These are phyloP conservation scores for Petaurus breviceps DNA, from an alignment of 2,113 vertebrate species.

Conservation along the genomic window DNA sequence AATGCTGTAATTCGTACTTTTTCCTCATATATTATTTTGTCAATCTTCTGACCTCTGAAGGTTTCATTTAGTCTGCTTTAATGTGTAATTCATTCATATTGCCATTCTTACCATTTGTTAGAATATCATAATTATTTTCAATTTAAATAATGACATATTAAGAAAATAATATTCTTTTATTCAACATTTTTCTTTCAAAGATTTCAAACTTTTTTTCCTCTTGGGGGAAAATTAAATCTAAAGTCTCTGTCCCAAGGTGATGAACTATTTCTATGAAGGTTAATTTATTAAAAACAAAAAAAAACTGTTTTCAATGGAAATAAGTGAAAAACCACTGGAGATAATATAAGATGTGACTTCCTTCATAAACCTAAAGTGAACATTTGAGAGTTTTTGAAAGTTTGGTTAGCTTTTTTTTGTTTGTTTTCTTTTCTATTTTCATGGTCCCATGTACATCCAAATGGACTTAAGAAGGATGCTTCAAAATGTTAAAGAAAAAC, in stretches of 20 bases:
- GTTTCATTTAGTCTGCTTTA: slow-evolving; percentile 60
- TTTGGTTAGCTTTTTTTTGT: slow-evolving; percentile 59
- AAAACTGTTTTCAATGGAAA: slow-evolving; percentile 67
- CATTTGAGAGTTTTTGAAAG: slow-evolving; percentile 47
- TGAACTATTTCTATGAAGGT: slow-evolving; percentile 60
- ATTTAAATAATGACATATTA: slow-evolving; percentile 56
- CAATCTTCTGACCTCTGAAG: slow-evolving; percentile 64
- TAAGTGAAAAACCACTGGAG: slow-evolving; percentile 57
- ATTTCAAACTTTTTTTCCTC: slow-evolving; percentile 60
- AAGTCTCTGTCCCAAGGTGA: slow-evolving; percentile 68
- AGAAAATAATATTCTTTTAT: slow-evolving; percentile 64
- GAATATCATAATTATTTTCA: slow-evolving; percentile 56
- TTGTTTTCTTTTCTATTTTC: slow-evolving; percentile 73
- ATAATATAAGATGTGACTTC: slow-evolving; percentile 36
- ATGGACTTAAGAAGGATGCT: slow-evolving; percentile 64
- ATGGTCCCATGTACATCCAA: slow-evolving; percentile 75
- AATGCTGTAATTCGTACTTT: slow-evolving; percentile 71
- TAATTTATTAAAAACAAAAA: slow-evolving; percentile 70
- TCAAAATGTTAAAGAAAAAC: slow-evolving; percentile 59
- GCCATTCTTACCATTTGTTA: slow-evolving; percentile 56
- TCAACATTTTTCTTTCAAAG: slow-evolving; percentile 57
- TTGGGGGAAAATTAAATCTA: slow-evolving; percentile 57
- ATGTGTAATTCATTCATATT: slow-evolving; percentile 61
- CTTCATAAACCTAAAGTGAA: slow-evolving; percentile 54
- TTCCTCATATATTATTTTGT: slow-evolving; percentile 73